A percentile compares a stretch with the other conserved stretches of the same genome.
These are phyloP conservation scores for Eretmocerus hayati DNA, from an alignment of 2,888 invertebrate species.

Conservation along the genomic window DNA sequence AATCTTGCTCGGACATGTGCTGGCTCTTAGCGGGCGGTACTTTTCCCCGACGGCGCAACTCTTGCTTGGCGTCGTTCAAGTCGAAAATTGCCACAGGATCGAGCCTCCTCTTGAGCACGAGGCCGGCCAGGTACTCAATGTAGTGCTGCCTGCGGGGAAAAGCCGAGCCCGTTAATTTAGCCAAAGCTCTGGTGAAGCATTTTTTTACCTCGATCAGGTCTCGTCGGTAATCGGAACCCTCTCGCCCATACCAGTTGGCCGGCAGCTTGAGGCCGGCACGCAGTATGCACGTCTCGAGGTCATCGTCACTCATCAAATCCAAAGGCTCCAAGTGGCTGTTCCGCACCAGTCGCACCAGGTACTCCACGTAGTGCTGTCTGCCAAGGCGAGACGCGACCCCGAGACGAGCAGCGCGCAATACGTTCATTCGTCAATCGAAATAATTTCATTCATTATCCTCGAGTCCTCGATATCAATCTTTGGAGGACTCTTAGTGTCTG, in stretches of 20 bases:
- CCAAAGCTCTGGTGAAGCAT: neutral
- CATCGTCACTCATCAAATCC: constrained; percentile 67
- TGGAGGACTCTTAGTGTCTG: too few species aligned
- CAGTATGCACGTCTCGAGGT: constrained; percentile 73
- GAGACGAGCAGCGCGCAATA: neutral
- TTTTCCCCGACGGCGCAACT: constrained; percentile 77
- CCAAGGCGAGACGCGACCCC: too few species aligned
- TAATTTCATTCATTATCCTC: neutral
- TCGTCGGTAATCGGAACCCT: constrained; percentile 47
- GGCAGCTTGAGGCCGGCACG: constrained; percentile 68
- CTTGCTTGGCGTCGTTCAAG: constrained; percentile 78
- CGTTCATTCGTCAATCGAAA: too few species aligned
- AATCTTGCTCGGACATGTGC: constrained; percentile 77
- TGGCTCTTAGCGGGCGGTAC: constrained; percentile 75
- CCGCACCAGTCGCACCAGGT: constrained; percentile 72
- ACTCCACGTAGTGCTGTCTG: constrained; percentile 88
- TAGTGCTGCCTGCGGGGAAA: constrained; percentile 76
- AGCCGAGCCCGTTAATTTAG: constrained; percentile 13
- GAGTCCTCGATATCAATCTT: too few species aligned
- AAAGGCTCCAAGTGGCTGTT: constrained; percentile 68
- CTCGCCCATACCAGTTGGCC: constrained; percentile 66
- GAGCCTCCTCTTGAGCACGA: constrained; percentile 73
- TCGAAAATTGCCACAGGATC: constrained; percentile 88
- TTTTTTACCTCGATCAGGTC: constrained; percentile 50
- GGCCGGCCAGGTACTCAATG: constrained; percentile 88